These are phyloP conservation scores for Allolobophora icterica DNA, from an alignment of 2,888 invertebrate genomes.

Conservation along the genomic window DNA sequence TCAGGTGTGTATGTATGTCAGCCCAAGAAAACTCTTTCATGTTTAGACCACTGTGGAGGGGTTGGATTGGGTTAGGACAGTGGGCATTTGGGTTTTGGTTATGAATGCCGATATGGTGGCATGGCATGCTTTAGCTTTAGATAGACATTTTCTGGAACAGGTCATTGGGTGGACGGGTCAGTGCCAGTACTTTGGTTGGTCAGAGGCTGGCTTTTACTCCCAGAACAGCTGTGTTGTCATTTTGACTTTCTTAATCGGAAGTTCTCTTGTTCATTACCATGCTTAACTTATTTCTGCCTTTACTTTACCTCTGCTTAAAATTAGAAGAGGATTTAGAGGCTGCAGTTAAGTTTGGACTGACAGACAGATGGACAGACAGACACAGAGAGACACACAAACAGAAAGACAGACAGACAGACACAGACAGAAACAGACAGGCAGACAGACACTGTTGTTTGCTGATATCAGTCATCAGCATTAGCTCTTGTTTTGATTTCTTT, in stretches of 20 bases:
- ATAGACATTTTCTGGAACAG: background rate
- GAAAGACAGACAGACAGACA: background rate
- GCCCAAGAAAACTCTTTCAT: background rate
- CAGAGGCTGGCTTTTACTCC: background rate
- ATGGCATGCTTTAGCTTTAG: conserved; percentile 17
- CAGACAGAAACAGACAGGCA: no score
- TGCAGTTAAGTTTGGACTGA: background rate
- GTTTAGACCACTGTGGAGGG: background rate
- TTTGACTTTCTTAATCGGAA: background rate
- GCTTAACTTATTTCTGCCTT: background rate
- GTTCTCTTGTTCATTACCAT: background rate
- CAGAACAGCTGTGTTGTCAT: background rate
- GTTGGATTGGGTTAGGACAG: background rate
- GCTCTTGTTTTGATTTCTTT: background rate
- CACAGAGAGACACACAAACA: no score
- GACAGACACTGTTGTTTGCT: background rate
- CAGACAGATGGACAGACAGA: background rate
- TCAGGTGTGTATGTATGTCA: conserved; percentile 23
- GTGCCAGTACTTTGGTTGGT: background rate
- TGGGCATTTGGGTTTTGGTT: background rate
- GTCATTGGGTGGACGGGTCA: background rate
- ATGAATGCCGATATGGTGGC: background rate
- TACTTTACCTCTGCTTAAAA: background rate
- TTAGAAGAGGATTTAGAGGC: background rate
- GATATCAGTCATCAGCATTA: background rate